Conservation (phyloP, 2,113 vertebrate genomes). For the Catharus minimus region DNA sequence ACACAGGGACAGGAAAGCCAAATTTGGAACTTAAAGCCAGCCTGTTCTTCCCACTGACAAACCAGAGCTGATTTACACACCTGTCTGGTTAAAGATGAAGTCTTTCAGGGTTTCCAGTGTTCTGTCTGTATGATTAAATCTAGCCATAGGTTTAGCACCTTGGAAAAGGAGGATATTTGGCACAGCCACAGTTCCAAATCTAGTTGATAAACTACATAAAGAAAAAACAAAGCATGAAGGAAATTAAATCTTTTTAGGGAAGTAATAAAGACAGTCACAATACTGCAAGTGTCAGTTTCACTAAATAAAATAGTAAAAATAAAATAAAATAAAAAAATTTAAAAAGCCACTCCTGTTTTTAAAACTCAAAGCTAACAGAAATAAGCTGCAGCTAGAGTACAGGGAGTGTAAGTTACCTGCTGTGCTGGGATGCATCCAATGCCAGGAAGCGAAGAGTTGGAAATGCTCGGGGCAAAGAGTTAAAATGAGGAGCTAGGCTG, state of each 20-base stretch:
- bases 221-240: neutral
- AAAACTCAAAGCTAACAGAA: neutral
- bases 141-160: slow-evolving; percentile 96
- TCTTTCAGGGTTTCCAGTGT: slow-evolving; percentile 87
- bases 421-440: slow-evolving; percentile 95
- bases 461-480: slow-evolving; percentile 91
- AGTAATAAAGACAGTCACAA: neutral
- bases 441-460: slow-evolving; percentile 92
- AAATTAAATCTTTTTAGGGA: neutral
- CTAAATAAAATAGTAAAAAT: neutral
- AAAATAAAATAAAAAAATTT: no score
- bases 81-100: slow-evolving; percentile 96
- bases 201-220: slow-evolving; percentile 88
- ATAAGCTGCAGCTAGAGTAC: neutral
- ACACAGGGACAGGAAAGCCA: neutral
- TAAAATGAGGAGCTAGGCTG: slow-evolving; percentile 92
- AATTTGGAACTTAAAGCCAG: neutral
- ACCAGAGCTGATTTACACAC: slow-evolving; percentile 66
- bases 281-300: neutral
- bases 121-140: slow-evolving; percentile 96
- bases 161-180: slow-evolving; percentile 97
- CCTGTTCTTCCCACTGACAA: neutral
- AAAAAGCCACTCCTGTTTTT: neutral
- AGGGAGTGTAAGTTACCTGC: slow-evolving; percentile 79
- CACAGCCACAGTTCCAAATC: slow-evolving; percentile 96